Evolutionary conservation across 2,797 vertebrate species (phyloP).

Genomic region (Typhlichthys subterraneus): DNA sequence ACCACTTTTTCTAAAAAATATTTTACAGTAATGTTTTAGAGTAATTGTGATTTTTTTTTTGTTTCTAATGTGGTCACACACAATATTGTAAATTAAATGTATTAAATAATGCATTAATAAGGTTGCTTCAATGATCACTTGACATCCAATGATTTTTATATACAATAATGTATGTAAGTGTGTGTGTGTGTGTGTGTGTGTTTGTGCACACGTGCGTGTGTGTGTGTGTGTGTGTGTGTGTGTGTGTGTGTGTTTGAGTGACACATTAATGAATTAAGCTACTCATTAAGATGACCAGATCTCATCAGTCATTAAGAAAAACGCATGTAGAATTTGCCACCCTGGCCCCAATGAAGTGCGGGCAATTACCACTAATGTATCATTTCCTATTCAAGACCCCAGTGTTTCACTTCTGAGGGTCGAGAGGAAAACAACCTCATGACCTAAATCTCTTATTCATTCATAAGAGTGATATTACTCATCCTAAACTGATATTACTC

Average conservation of each 20-base stretch:
- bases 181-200: too few species aligned
- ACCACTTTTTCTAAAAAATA: too few species aligned
- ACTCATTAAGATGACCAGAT: conserved; percentile 92
- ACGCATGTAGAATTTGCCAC: conserved; percentile 85
- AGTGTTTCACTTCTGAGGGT: conserved; percentile 82
- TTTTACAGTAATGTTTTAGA: too few species aligned
- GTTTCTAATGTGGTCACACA: too few species aligned
- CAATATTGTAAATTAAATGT: too few species aligned
- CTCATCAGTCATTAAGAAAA: conserved; percentile 90
- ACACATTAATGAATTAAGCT: conserved; percentile 92
- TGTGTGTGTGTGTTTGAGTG: conserved; percentile 23
- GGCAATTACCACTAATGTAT: conserved; percentile 98
- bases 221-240: background rate
- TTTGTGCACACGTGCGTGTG: too few species aligned
- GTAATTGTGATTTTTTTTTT: too few species aligned
- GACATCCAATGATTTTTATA: too few species aligned
- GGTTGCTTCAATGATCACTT: too few species aligned
- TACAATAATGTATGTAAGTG: too few species aligned
- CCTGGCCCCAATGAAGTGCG: conserved; percentile 85
- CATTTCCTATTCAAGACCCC: conserved; percentile 91
- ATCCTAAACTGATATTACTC: conserved; percentile 83
- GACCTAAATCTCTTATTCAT: conserved; percentile 94
- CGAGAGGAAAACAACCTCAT: conserved; percentile 78
- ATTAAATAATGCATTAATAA: too few species aligned
- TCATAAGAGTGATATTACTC: conserved; percentile 78